Percentiles rank a stretch among this genome's conserved stretches.
Conservation (phyloP, 1,140 invertebrate genomes). For the Calosoma granatense region DNA sequence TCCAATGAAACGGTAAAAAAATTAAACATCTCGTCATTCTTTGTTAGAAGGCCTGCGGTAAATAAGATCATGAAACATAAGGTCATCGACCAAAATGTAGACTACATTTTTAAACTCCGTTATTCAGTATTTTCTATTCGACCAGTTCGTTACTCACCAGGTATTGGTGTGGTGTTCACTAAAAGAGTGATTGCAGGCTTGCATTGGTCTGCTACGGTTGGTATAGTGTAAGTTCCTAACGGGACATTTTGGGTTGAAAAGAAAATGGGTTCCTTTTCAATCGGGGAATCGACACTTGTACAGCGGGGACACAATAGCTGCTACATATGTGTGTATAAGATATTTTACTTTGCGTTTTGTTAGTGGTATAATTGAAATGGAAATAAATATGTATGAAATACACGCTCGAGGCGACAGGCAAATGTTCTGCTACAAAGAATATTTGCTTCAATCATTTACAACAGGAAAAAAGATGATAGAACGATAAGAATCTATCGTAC, state of each 20-base stretch:
- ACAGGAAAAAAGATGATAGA: too few species aligned
- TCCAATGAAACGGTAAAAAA: background rate
- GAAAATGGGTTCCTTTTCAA: constrained; percentile 7
- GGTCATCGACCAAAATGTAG: constrained; percentile 8
- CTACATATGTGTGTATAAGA: background rate
- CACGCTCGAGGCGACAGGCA: too few species aligned
- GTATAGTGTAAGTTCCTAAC: constrained; percentile 2
- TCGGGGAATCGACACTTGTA: background rate
- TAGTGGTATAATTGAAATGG: too few species aligned
- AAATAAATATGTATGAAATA: background rate
- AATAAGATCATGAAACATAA: background rate
- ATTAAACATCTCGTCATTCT: background rate
- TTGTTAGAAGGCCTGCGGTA: background rate
- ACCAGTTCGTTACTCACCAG: background rate
- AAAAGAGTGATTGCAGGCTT: background rate
- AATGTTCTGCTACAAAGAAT: too few species aligned
- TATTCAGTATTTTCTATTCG: constrained; percentile 5
- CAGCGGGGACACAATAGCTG: background rate
- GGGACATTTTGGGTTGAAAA: constrained; percentile 4
- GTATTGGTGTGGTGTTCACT: background rate
- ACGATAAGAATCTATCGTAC: too few species aligned
- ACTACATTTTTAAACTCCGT: constrained; percentile 7
- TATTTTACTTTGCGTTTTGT: too few species aligned
- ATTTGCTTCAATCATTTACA: too few species aligned
- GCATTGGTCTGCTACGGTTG: background rate